Base-by-base conservation (phyloP, 2,888 invertebrate genomes). In the Smittia aterrima region DNA sequence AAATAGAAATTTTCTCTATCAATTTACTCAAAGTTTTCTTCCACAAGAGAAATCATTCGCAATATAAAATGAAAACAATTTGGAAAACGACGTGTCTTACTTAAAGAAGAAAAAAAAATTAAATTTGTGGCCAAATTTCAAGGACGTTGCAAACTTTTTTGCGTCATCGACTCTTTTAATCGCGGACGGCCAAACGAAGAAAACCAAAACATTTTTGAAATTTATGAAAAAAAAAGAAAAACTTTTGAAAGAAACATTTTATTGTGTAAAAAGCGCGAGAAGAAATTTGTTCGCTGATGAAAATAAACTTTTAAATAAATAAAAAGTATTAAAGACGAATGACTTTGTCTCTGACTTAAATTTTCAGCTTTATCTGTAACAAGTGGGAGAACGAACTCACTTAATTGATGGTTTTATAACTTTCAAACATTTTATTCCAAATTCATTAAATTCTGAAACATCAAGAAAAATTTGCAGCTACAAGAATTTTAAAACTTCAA, bases 131-230 rank as follows among this genome's bases (percentile, higher is more conserved):
- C 47, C 47, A 47, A 47, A 47, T n/a, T 47, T 2, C 47, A 16
- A 47, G n/a, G 47, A 47, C 3, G 11, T 6, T 6, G 11, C 2
- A 47, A 47, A 47, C n/a, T n/a, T n/a, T n/a, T n/a, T 47, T 47
- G 47, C 11, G 47, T 47, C 47, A 11, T 16, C 6, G 47, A 47
- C 47, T n/a, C n/a, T 47, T 47, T 47, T 47, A 47, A 13, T 16
- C n/a, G 47, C 47, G 47, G n/a, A 47, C 47, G 47, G 47, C 47
- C 47, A 47, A 47, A 47, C 47, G 16, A 47, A 47, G 38, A 38
- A 47, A 47, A 47, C 13, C 47, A 13, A 47, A 47, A 47, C 13
- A 13, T 47, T 47, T 47, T 47, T 47, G n/a, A 47, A 11, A 47
- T 47, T n/a, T n/a, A n/a, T 38, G 38, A 38, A 11, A 38, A 11